These are phyloP conservation scores for Acleris laterana DNA, from an alignment of 2,888 invertebrate genomes.

Conservation along the genomic window DNA sequence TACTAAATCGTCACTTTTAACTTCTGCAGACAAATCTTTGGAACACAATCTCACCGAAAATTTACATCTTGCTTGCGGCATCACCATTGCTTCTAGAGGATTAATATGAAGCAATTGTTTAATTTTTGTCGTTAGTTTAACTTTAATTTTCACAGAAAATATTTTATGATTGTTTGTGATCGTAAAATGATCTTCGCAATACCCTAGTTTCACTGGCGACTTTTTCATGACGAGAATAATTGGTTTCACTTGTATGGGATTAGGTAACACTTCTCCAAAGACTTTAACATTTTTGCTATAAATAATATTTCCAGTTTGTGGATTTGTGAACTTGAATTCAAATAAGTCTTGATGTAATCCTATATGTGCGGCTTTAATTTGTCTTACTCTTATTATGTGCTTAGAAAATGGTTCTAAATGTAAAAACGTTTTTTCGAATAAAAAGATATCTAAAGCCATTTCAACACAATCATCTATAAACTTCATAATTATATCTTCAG, in stretches of 20 bases:
- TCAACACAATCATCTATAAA: conserved; percentile 56
- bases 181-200: conserved; percentile 56
- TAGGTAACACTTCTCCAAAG: conserved; percentile 63
- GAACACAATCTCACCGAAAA: conserved; percentile 61
- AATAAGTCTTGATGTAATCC: conserved; percentile 69
- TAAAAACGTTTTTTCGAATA: conserved; percentile 59
- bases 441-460: conserved; percentile 58
- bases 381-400: conserved; percentile 53
- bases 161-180: conserved; percentile 61
- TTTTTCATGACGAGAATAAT: conserved; percentile 65
- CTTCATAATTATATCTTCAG: conserved; percentile 45
- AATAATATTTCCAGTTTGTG: conserved; percentile 48
- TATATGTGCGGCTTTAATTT: conserved; percentile 60
- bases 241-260: conserved; percentile 65
- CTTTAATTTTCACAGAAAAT: conserved; percentile 56
- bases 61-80: conserved; percentile 45
- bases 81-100: conserved; percentile 58
- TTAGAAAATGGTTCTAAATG: conserved; percentile 51
- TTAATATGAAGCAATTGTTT: conserved; percentile 59
- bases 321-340: conserved; percentile 58
- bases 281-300: conserved; percentile 57
- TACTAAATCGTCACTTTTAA: conserved; percentile 51
- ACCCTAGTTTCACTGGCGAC: conserved; percentile 59
- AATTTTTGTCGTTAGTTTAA: conserved; percentile 65
- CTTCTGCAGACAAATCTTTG: conserved; percentile 40